These are phyloP conservation scores for cat (Felis catus) DNA, from an alignment of 2,113 vertebrate species.

Conservation along the genomic window DNA sequence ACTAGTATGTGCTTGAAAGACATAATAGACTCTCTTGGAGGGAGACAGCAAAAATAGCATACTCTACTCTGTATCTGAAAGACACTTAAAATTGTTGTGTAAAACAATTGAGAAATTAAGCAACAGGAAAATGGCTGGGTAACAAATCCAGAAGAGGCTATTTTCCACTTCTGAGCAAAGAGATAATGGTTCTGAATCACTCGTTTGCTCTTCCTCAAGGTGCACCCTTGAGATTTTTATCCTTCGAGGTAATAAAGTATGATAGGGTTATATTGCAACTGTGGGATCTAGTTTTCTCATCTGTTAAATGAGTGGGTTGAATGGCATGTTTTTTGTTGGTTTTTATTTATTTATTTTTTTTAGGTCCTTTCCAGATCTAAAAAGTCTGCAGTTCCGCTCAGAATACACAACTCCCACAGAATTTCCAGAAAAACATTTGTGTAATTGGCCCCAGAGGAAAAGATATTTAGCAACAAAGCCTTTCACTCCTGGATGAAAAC, in stretches of 20 bases:
- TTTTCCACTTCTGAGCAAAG: background rate
- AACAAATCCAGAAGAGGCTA: background rate
- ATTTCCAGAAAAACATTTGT: slow-evolving; percentile 39
- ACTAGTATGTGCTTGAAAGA: background rate
- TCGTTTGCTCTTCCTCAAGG: background rate
- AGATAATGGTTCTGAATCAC: background rate
- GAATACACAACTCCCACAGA: slow-evolving; percentile 22
- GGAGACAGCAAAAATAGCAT: background rate
- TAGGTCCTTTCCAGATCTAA: slow-evolving; percentile 29
- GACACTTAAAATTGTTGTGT: slow-evolving; percentile 5
- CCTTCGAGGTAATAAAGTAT: background rate
- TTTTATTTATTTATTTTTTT: background rate
- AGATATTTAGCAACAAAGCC: slow-evolving; percentile 23
- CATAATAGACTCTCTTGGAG: background rate
- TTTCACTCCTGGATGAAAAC: background rate
- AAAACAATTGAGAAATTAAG: background rate
- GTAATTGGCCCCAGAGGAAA: slow-evolving; percentile 42
- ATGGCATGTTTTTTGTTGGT: background rate
- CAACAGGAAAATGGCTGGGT: background rate
- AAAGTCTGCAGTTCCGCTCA: slow-evolving; percentile 3
- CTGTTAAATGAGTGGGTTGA: background rate
- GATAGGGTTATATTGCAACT: background rate
- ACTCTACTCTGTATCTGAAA: background rate
- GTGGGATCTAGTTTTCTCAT: background rate
- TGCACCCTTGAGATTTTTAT: background rate